A percentile compares a stretch with the other conserved stretches of the same genome.
These are phyloP conservation scores for Asarcornis scutulata DNA, from an alignment of 2,113 vertebrate species.

Conservation along the genomic window DNA sequence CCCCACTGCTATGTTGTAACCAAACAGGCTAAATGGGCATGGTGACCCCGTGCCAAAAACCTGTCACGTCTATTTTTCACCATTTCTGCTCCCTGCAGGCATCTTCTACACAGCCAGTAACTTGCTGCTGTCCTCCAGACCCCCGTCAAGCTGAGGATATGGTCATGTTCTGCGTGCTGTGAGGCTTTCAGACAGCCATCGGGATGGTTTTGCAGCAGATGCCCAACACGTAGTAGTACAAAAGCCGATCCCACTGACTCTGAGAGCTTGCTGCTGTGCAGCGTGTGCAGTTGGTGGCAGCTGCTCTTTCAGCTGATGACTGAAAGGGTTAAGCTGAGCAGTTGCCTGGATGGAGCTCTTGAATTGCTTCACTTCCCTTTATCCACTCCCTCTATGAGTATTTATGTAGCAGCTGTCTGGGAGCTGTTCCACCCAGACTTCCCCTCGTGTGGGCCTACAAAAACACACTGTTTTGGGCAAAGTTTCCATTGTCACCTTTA, in stretches of 20 bases:
- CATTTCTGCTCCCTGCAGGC: constrained; percentile 19
- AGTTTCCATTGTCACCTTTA: constrained; percentile 33
- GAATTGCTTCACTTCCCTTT: constrained; percentile 72
- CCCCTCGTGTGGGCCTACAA: constrained; percentile 67
- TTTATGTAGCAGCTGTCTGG: constrained; percentile 60
- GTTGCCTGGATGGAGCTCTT: constrained; percentile 60
- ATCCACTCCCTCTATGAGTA: constrained; percentile 41
- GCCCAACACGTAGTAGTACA: accelerated
- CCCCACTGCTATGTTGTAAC: background rate
- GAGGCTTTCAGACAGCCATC: background rate
- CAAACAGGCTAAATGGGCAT: background rate
- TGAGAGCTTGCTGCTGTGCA: background rate
- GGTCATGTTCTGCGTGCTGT: background rate
- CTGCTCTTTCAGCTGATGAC: background rate
- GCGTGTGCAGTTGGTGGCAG: background rate
- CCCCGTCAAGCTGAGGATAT: background rate
- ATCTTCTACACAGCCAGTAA: background rate
- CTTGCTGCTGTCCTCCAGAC: background rate
- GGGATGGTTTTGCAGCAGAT: background rate
- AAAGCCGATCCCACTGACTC: background rate
- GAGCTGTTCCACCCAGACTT: constrained; percentile 60
- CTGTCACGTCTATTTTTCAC: background rate
- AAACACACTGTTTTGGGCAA: constrained; percentile 60
- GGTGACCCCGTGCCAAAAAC: background rate
- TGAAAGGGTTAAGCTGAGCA: constrained; percentile 35